Evolutionary conservation across 2,113 vertebrate genomes (phyloP), one percentile per base, ranked within the genome.

Genomic region (Caranx ignobilis): DNA sequence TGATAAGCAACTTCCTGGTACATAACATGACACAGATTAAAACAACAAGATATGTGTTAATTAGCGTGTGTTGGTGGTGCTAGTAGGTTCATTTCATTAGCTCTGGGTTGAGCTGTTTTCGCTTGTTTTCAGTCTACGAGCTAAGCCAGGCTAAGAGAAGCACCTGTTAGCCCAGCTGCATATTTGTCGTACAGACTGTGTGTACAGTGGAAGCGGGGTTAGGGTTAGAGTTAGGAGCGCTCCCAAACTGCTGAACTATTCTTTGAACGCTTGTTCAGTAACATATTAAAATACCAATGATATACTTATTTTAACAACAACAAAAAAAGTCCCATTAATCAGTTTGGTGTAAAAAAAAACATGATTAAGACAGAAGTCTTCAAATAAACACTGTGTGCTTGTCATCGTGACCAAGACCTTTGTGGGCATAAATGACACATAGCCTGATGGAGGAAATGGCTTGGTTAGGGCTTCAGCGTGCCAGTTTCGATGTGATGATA

Each of bases 391-490:
- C 34, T 47, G 19, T 39, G 26, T 68, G 12, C 26, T 35, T 75
- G 48, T 75, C 57, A 79, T 1, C 3, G 4, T 84, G 83, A 90
- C 78, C 5, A 11, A 19, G 45, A 57, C 15, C 55, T 81, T 63
- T 70, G 61, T 69, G 75, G 84, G 55, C 15, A 55, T n/a, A 19
- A 66, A 75, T 88, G 82, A 82, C 69, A 60, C 65, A 39, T 3
- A 16, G 45, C 4, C 35, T 26, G 16, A 41, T 32, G 32, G 41
- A 63, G 72, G 83, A 86, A 87, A 83, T 34, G 21, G 64, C 48
- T 50, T 47, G 61, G 34, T 75, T 63, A 76, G 50, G 62, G 52
- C 68, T 55, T 78, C 75, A 55, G 16, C 32, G 63, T 66, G 75
- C 52, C 78, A 82, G 63, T 82, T 86, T 83, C 71, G 32, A 10